Evolutionary conservation across 2,888 invertebrate genomes (phyloP).

Genomic region (Hyalella azteca): DNA sequence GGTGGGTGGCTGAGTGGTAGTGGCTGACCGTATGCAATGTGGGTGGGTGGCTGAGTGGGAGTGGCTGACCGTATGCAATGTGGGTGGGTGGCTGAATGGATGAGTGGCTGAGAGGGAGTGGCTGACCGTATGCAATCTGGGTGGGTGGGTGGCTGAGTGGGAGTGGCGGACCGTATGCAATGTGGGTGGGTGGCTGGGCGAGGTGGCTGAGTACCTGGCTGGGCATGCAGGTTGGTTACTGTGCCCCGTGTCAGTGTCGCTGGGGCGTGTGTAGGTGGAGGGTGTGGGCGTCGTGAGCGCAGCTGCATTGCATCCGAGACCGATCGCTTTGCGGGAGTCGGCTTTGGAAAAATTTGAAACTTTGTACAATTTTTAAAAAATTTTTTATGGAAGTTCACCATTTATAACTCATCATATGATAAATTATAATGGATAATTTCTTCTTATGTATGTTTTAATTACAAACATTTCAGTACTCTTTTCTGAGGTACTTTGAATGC

Average conservation of each 20-base stretch:
- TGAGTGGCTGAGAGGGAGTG: slow-evolving; percentile 27
- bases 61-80: slow-evolving; percentile 8
- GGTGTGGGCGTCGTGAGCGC: neutral
- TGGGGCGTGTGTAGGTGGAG: slow-evolving; percentile 1
- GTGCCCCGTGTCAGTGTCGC: neutral
- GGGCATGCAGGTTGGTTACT: slow-evolving; percentile 35
- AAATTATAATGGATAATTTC: no score
- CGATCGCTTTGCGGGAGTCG: no score
- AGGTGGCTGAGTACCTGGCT: slow-evolving; percentile 11
- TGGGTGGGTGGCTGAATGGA: slow-evolving; percentile 34
- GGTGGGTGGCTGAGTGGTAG: slow-evolving; percentile 31
- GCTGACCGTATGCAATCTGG: slow-evolving; percentile 3
- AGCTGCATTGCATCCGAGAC: no score
- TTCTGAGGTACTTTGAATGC: no score
- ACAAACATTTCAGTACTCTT: no score
- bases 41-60: slow-evolving; percentile 34
- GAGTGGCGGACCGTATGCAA: slow-evolving; percentile 2
- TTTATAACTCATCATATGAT: no score
- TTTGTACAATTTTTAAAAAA: no score
- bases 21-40: slow-evolving; percentile 16
- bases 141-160: slow-evolving; percentile 36
- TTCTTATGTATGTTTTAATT: no score
- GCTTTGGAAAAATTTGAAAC: no score
- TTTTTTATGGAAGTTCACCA: no score
- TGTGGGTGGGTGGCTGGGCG: slow-evolving; percentile 33